Base-by-base conservation (phyloP, 2,888 invertebrate species). In the Apodemia duryi region DNA sequence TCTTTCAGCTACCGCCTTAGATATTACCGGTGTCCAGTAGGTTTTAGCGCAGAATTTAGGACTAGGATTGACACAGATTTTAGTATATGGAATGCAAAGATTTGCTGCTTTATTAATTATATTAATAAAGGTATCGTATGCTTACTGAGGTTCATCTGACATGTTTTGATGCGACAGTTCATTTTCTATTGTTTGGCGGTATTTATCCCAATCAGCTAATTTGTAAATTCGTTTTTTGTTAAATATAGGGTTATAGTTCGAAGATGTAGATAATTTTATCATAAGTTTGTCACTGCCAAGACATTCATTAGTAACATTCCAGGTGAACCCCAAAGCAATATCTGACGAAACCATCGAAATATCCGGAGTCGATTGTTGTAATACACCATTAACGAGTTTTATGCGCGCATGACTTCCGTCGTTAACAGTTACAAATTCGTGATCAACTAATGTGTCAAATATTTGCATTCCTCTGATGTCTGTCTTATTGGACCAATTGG, bases 311-410 rank as follows among this genome's bases (percentile, higher is more conserved):
- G 51, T 65, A 2, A 67, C 62, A 9, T 38, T 62, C 68, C 68
- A 68, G 11, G 35, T 10, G 35, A 70, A 61, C 11, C 60, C 9
- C 4, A 65, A 49, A 1, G 68, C 57, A 29, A 52, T 52, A 28
- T 52, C 52, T 3, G 64, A 41, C 0, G 70, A 57, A 2, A 41
- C 51, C 49, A 68, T 64, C 4, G 68, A 66, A 21, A 70, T 64
- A 49, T 68, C 70, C 0, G 70, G 70, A 1, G 70, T 61, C 0
- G 67, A 65, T 4, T 66, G 21, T 54, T 54, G 68, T 6, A 67
- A 10, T 2, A 21, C 35, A 3, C 65, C 66, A 57, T 68, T 61
- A 2, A 65, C 67, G 1, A 68, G 5, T 10, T 63, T 32, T 2
- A 70, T 10, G n/a, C 68, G 62, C 1, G 70, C 66, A 3, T 60